phyloP scores from a whole-genome alignment of 2,797 vertebrate genomes.

The Gephyroberyx darwinii region DNA sequence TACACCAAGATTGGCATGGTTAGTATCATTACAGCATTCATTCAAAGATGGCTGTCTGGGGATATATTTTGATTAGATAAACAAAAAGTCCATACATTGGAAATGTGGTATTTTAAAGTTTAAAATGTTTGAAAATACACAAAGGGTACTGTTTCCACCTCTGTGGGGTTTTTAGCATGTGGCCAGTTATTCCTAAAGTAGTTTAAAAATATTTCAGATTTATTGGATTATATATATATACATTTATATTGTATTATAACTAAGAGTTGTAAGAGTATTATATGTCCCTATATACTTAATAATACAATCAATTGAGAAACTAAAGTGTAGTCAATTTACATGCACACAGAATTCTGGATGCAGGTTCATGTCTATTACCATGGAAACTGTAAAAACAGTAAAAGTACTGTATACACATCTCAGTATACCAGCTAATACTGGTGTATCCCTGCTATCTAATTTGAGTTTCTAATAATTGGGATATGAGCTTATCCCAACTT shows the following conservation, averaged over 20 bases:
- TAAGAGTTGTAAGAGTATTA: background rate
- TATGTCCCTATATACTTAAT: too few species aligned
- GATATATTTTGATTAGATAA: background rate
- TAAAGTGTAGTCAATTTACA: too few species aligned
- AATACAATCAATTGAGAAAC: too few species aligned
- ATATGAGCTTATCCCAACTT: background rate
- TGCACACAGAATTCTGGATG: background rate
- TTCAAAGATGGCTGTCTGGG: background rate
- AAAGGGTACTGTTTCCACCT: too few species aligned
- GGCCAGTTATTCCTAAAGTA: too few species aligned
- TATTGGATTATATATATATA: too few species aligned
- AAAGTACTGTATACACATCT: background rate
- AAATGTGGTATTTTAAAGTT: too few species aligned
- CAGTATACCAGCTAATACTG: background rate
- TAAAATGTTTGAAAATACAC: too few species aligned
- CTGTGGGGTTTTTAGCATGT: too few species aligned
- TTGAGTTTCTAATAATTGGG: background rate
- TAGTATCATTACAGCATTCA: background rate
- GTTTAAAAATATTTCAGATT: too few species aligned
- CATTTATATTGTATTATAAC: background rate
- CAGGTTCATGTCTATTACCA: background rate
- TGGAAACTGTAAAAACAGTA: too few species aligned
- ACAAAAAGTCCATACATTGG: background rate
- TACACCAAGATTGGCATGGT: slow-evolving; percentile 31
- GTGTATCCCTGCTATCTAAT: background rate